A percentile compares a stretch with the other conserved stretches of the same genome.
These are phyloP conservation scores for Trimorus sp. DNA, from an alignment of 2,888 invertebrate species.

Conservation along the genomic window DNA sequence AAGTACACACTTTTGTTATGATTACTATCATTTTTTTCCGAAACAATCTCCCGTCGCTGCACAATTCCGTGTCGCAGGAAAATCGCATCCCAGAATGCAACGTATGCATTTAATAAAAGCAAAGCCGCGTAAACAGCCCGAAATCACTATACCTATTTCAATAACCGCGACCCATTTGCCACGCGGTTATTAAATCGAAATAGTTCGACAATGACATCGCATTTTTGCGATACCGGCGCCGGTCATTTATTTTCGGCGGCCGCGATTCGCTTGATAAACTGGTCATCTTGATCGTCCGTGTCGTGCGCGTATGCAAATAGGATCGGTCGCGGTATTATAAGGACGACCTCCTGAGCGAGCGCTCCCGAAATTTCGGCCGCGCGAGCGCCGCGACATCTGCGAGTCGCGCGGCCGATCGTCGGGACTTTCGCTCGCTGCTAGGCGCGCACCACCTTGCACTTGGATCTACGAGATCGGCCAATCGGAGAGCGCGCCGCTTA, in stretches of 20 bases:
- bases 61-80: background rate
- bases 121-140: conserved; percentile 36
- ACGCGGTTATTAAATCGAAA: conserved; percentile 32
- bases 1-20: too few species aligned
- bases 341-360: conserved; percentile 75
- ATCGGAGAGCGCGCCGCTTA: conserved; percentile 46
- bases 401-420: background rate
- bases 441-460: conserved; percentile 75
- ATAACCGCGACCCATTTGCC: conserved; percentile 40
- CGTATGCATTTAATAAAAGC: conserved; percentile 30
- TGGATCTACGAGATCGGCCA: conserved; percentile 60
- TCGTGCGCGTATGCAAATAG: conserved; percentile 36
- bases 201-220: conserved; percentile 15
- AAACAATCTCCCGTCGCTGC: too few species aligned
- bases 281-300: conserved; percentile 40
- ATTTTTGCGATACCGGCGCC: conserved; percentile 1
- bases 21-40: too few species aligned
- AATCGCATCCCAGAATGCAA: conserved; percentile 8
- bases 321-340: conserved; percentile 57
- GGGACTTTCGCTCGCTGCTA: conserved; percentile 74
- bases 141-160: conserved; percentile 43
- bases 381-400: conserved; percentile 15
- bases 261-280: conserved; percentile 25
- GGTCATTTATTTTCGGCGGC: conserved; percentile 23
- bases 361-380: conserved; percentile 59